Evolutionary conservation across 1,140 invertebrate species (phyloP), one percentile per base, ranked within the genome.

Genomic region (Capitella teleta): DNA sequence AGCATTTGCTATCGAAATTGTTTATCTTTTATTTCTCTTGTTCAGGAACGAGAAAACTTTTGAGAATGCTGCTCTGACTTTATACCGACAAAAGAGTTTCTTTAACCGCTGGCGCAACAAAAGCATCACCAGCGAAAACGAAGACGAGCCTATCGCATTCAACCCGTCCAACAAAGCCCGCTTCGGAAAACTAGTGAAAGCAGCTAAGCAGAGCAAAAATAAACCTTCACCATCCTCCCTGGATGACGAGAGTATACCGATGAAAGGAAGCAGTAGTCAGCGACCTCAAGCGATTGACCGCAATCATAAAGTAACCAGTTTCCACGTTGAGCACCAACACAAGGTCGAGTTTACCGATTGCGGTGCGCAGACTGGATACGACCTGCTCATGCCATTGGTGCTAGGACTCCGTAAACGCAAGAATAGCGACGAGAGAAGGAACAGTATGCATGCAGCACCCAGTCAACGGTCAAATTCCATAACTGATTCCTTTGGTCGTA

Each of bases 1-100:
- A 37, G 16, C 2, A 19, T 19, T 37, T 37, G 36, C 21, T 37
- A 2, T 37, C 16, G 21, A n/a, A 37, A 37, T 5, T 19, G 6
- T 37, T 19, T n/a, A 37, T 37, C 2, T 2, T 37, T 5, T 2
- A 37, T 2, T n/a, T 12, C 16, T 3, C 21, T 5, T 16, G 41
- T 49, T 24, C 37, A 49, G 46, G 47, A 21, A 48, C 24, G 47
- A 49, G 23, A 49, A 49, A 40, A 49, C 47, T n/a, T 53, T 49
- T 21, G 46, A 49, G 47, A 25, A 41, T 12, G 47, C 46, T 12
- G 47, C 46, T 23, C 28, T 53, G 41, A 34, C 36, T 16, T 12
- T 53, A 3, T 49, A 49, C 28, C 26, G 47, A 41, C 46, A 49
- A 21, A 53, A 49, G 41, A 53, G 23, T 37, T 40, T 53, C 23